Evolutionary conservation across 2,113 vertebrate species (phyloP).

Genomic region (Brachyhypopomus occidentalis): DNA sequence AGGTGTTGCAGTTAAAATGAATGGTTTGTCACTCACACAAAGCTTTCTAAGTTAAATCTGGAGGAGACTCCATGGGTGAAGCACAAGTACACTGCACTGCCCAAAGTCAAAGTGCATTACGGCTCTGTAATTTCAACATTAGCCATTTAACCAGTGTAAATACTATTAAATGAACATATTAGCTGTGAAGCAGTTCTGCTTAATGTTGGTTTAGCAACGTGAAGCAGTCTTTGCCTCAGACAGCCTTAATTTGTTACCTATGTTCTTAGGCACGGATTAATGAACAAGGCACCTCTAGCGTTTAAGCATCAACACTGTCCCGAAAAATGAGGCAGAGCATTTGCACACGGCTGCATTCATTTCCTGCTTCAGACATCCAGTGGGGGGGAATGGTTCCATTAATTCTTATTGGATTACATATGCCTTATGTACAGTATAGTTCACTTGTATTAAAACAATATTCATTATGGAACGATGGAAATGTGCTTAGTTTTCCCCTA

Average conservation of each 20-base stretch:
- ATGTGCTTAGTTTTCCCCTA: conserved; percentile 69
- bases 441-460: conserved; percentile 62
- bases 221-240: conserved; percentile 59
- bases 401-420: conserved; percentile 58
- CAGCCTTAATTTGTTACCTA: conserved; percentile 60
- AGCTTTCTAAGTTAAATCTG: conserved; percentile 53
- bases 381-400: conserved; percentile 52
- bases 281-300: conserved; percentile 81
- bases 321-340: conserved; percentile 64
- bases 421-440: conserved; percentile 58
- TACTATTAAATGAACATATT: conserved; percentile 51
- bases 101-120: conserved; percentile 71
- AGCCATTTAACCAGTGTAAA: conserved; percentile 55
- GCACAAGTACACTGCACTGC: conserved; percentile 58
- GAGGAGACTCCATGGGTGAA: conserved; percentile 53
- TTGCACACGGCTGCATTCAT: conserved; percentile 70
- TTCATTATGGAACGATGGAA: conserved; percentile 65
- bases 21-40: conserved; percentile 47
- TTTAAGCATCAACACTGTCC: conserved; percentile 75
- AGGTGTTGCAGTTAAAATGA: conserved; percentile 47
- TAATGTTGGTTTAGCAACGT: conserved; percentile 58
- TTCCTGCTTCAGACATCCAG: conserved; percentile 59
- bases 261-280: conserved; percentile 78
- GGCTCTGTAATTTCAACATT: conserved; percentile 55
- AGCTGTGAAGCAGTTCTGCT: conserved; percentile 57